Evolutionary conservation across 37 sponge, comb jelly and placozoan genomes (phyloP).

Genomic region (Bolinopsis microptera): DNA sequence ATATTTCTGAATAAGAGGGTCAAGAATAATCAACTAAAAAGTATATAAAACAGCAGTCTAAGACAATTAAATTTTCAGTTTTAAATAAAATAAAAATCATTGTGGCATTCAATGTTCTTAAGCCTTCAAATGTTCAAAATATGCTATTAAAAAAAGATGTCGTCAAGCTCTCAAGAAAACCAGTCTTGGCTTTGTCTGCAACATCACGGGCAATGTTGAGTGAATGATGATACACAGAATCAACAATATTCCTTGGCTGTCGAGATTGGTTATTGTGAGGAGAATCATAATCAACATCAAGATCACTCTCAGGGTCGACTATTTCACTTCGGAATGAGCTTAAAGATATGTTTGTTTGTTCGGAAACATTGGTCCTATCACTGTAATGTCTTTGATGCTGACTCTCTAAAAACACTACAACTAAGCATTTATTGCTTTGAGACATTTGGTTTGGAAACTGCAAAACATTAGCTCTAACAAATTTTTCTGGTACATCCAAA

Average conservation of each 20-base stretch:
- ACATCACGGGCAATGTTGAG: neutral
- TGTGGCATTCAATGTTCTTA: too few relatives aligned
- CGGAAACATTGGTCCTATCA: constrained; percentile 28
- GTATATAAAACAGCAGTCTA: too few relatives aligned
- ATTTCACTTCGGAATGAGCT: neutral
- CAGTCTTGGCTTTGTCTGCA: constrained; percentile 1
- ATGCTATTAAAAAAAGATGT: constrained; percentile 22
- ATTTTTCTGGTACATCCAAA: neutral
- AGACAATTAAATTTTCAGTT: too few relatives aligned
- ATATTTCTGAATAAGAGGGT: too few relatives aligned
- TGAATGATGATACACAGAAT: constrained; percentile 40
- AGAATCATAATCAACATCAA: neutral
- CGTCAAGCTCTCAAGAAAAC: constrained; percentile 28
- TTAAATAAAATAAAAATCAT: too few relatives aligned
- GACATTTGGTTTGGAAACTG: constrained; percentile 37
- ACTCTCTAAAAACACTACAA: constrained; percentile 48
- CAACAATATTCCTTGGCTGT: neutral
- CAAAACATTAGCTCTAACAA: constrained; percentile 1
- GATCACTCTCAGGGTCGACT: neutral
- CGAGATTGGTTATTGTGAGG: neutral
- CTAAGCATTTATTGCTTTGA: constrained; percentile 53
- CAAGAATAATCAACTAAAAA: too few relatives aligned
- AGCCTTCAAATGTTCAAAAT: too few relatives aligned
- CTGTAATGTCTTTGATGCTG: constrained; percentile 17
- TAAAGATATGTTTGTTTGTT: neutral